These are phyloP conservation scores for Oreohelix idahoensis DNA, from an alignment of 1,140 invertebrate genomes.

Conservation along the genomic window DNA sequence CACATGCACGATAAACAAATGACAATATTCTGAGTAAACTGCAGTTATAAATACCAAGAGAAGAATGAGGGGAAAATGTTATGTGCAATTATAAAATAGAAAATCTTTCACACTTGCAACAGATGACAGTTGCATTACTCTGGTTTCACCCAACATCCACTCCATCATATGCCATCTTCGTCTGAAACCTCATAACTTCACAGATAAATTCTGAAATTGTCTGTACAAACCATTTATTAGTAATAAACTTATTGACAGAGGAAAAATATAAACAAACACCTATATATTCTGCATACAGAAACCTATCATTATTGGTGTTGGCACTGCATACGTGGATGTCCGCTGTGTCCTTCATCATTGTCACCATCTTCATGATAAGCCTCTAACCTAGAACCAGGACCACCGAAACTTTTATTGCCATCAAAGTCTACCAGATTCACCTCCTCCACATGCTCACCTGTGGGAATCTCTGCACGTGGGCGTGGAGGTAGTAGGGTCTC, in stretches of 20 bases:
- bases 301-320: slow-evolving; percentile 82
- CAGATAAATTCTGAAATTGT: neutral
- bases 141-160: too few species aligned
- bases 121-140: neutral
- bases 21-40: too few species aligned
- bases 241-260: neutral
- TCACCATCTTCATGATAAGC: slow-evolving; percentile 76
- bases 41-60: neutral
- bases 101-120: neutral
- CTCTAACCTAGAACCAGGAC: slow-evolving; percentile 80
- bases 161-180: neutral
- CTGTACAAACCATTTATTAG: neutral
- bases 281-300: neutral
- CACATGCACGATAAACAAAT: too few species aligned
- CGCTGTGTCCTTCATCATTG: slow-evolving; percentile 79
- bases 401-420: slow-evolving; percentile 75
- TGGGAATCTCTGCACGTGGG: slow-evolving; percentile 79
- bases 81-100: neutral
- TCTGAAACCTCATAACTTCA: neutral
- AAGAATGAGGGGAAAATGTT: neutral
- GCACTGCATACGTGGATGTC: slow-evolving; percentile 83
- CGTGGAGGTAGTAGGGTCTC: slow-evolving; percentile 82
- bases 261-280: slow-evolving; percentile 6
- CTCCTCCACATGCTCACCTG: slow-evolving; percentile 85
- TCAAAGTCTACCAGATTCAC: slow-evolving; percentile 86